phyloP scores from a whole-genome alignment of 2,797 vertebrate species.

The Arrhamphus sclerolepis region DNA sequence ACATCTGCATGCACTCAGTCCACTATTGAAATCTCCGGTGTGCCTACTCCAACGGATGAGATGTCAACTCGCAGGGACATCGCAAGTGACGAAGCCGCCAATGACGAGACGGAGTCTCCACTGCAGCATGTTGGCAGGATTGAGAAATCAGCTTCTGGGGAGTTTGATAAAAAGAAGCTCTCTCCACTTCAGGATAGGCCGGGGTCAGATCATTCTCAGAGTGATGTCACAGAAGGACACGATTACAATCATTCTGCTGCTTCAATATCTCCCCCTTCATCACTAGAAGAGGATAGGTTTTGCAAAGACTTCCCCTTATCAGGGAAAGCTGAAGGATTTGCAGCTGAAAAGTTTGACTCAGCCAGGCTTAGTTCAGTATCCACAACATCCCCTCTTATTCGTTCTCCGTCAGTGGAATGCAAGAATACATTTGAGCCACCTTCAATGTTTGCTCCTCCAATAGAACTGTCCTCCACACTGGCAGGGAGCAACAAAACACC shows the following conservation, averaged over 20 bases:
- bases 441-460: slow-evolving; percentile 82
- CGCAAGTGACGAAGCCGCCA: slow-evolving; percentile 91
- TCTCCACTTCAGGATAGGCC: slow-evolving; percentile 80
- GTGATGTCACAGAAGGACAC: slow-evolving; percentile 91
- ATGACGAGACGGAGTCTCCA: slow-evolving; percentile 89
- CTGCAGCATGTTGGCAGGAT: slow-evolving; percentile 86
- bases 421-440: slow-evolving; percentile 87
- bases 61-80: slow-evolving; percentile 93
- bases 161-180: slow-evolving; percentile 80
- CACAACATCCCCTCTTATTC: slow-evolving; percentile 83
- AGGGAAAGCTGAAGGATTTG: slow-evolving; percentile 60
- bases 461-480: slow-evolving; percentile 81
- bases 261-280: slow-evolving; percentile 92
- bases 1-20: slow-evolving; percentile 91
- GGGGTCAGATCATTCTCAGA: slow-evolving; percentile 86
- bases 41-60: slow-evolving; percentile 93
- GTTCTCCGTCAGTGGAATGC: slow-evolving; percentile 89
- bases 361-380: slow-evolving; percentile 74
- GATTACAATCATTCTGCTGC: slow-evolving; percentile 91
- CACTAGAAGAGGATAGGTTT: slow-evolving; percentile 91
- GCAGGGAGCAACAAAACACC: slow-evolving; percentile 69
- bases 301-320: slow-evolving; percentile 73
- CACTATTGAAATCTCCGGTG: slow-evolving; percentile 92
- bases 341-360: slow-evolving; percentile 65
- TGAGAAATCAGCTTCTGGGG: slow-evolving; percentile 79